Evolutionary conservation across 2,797 vertebrate genomes (phyloP).

Genomic region (Spinus olivaceus): DNA sequence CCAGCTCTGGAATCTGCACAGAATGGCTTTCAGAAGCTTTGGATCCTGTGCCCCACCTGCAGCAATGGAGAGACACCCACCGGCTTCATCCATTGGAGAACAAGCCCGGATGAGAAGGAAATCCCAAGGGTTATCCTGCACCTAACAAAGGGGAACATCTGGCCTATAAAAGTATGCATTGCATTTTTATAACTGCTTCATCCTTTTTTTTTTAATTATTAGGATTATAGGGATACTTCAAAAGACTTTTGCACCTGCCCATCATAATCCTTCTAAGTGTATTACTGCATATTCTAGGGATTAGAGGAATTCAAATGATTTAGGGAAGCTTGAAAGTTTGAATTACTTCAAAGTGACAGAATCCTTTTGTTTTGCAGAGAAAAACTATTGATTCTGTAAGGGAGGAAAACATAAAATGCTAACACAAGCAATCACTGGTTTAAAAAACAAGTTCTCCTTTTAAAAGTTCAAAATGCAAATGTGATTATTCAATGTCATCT

Average conservation of each 20-base stretch:
- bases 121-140: background rate
- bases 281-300: background rate
- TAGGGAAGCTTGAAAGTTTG: background rate
- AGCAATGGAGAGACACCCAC: background rate
- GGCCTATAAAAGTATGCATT: background rate
- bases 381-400: background rate
- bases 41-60: background rate
- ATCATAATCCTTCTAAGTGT: background rate
- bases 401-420: background rate
- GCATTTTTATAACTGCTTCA: background rate
- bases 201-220: background rate
- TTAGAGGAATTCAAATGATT: background rate
- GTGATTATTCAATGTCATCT: background rate
- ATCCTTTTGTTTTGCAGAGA: background rate
- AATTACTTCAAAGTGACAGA: background rate
- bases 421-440: background rate
- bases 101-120: accelerated
- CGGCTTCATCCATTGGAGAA: background rate
- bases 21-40: background rate
- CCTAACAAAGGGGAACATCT: background rate
- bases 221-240: background rate
- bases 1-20: background rate
- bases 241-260: background rate
- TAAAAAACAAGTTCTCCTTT: background rate
- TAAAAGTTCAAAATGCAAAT: background rate